Evolutionary conservation across 2,797 vertebrate genomes (phyloP).

Genomic region (Dromococcyx pavoninus): DNA sequence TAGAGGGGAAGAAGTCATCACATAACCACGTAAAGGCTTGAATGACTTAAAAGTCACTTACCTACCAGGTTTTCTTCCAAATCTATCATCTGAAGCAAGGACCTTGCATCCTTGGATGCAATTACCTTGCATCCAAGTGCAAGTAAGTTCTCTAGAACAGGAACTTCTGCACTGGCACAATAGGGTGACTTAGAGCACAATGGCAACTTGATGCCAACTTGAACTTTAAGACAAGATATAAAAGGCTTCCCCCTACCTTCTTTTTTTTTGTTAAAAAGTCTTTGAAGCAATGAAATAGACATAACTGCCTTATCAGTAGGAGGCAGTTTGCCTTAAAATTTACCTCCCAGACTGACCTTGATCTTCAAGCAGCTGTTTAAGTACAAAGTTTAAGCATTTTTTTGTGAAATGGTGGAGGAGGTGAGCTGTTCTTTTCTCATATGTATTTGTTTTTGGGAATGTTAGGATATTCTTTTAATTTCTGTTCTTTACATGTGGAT

Average conservation of each 20-base stretch:
- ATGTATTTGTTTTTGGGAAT: background rate
- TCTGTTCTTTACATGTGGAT: background rate
- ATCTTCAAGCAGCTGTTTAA: background rate
- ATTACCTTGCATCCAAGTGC: background rate
- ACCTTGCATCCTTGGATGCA: too few species aligned
- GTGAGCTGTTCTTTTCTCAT: background rate
- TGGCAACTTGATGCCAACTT: background rate
- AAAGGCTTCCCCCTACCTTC: accelerated
- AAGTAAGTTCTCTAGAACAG: background rate
- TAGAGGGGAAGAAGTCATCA: background rate
- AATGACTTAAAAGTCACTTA: background rate
- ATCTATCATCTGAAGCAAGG: background rate
- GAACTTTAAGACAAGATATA: background rate
- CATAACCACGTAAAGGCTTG: background rate
- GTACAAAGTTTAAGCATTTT: background rate
- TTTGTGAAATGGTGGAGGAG: background rate
- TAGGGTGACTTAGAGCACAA: background rate
- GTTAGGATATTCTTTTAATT: background rate
- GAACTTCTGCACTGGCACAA: background rate
- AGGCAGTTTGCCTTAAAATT: background rate
- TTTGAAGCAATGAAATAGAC: background rate
- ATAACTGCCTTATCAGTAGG: background rate
- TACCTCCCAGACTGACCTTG: background rate
- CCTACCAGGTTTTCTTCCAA: background rate
- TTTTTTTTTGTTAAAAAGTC: background rate